A percentile compares a stretch with the other conserved stretches of the same genome.
Conservation (phyloP, 2,888 invertebrate species). For the Torymus tubicola region DNA sequence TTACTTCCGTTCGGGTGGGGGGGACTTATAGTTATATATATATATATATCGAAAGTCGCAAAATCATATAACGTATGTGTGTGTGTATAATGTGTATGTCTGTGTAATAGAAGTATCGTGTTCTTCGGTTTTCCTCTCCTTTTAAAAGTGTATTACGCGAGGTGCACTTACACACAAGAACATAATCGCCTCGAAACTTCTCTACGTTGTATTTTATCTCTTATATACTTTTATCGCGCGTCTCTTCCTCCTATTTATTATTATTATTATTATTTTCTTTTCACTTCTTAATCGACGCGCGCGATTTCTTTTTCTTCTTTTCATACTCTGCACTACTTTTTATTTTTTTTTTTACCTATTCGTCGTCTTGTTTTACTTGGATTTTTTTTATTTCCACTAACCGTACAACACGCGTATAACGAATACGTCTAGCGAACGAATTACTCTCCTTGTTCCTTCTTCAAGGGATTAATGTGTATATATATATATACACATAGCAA, state of each 20-base stretch:
- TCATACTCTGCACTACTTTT: not conserved
- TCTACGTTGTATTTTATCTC: conserved; percentile 14
- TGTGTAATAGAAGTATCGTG: conserved; percentile 5
- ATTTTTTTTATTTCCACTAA: not conserved
- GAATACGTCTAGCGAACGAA: conserved; percentile 37
- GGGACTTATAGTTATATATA: conserved; percentile 22
- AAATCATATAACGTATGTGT: conserved; percentile 31
- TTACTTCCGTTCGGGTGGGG: conserved; percentile 13
- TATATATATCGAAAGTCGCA: conserved; percentile 38
- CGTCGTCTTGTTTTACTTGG: not conserved
- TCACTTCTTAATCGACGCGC: conserved; percentile 10
- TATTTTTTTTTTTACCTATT: not conserved
- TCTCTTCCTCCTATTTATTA: not conserved
- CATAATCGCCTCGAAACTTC: conserved; percentile 26
- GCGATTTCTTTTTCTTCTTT: not conserved
- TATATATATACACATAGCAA: conserved; percentile 41
- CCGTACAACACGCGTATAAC: conserved; percentile 25
- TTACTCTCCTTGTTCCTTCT: not conserved
- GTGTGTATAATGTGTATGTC: no score
- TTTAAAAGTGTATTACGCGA: conserved; percentile 59
- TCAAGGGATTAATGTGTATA: conserved; percentile 16
- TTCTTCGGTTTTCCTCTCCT: not conserved
- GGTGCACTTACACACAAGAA: conserved; percentile 59
- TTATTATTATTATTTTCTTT: no score
- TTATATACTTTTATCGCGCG: not conserved